These are phyloP conservation scores for Drosophila demipolita DNA, from an alignment of 2,888 invertebrate species.

Conservation along the genomic window DNA sequence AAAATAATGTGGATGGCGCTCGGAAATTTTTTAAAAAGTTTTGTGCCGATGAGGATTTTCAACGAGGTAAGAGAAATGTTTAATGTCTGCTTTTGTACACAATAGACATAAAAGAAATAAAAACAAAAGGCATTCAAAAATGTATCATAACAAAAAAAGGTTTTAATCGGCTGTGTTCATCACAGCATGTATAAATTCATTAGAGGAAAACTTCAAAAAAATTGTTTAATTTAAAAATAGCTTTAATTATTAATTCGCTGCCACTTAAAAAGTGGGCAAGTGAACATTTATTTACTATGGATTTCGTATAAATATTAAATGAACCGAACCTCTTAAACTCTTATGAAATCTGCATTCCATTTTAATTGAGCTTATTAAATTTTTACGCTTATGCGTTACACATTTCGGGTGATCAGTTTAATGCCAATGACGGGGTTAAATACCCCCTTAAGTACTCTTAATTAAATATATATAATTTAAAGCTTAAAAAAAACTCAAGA, in stretches of 20 bases:
- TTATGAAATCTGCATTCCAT: background rate
- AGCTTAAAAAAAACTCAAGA: too few relatives aligned
- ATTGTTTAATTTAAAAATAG: background rate
- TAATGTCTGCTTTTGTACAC: background rate
- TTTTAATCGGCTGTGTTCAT: background rate
- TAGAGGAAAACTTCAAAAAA: background rate
- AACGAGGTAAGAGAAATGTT: constrained; percentile 72
- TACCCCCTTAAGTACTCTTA: background rate
- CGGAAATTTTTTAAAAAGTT: constrained; percentile 82
- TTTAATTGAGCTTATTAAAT: background rate
- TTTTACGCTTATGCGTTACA: background rate
- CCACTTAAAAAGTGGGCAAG: too few relatives aligned
- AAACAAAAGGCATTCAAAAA: background rate
- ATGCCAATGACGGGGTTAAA: background rate
- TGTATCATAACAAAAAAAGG: background rate
- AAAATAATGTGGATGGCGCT: constrained; percentile 84
- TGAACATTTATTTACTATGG: background rate
- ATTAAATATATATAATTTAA: background rate
- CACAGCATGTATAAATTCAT: background rate
- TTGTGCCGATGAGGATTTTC: constrained; percentile 82
- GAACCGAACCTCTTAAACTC: background rate
- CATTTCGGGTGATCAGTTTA: background rate
- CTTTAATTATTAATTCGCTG: background rate
- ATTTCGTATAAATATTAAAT: background rate
- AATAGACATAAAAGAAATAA: background rate